Evolutionary conservation across 2,797 vertebrate species (phyloP).

Genomic region (Microctenopoma stevenorrisi): DNA sequence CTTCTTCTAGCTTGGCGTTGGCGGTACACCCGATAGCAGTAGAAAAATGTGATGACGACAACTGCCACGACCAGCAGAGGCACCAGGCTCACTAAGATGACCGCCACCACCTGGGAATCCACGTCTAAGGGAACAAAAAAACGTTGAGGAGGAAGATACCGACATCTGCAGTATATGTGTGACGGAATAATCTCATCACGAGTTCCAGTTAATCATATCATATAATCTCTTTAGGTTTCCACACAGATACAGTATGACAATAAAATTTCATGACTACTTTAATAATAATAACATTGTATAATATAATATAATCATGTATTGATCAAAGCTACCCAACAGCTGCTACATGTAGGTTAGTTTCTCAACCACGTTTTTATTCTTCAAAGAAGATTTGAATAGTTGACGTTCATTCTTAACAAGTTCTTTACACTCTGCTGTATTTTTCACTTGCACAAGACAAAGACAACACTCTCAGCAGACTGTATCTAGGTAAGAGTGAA

Average conservation of each 20-base stretch:
- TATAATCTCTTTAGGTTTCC: too few species aligned
- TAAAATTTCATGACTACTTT: background rate
- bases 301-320: too few species aligned
- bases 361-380: background rate
- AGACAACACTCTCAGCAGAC: conserved; percentile 12
- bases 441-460: background rate
- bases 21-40: conserved; percentile 87
- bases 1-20: conserved; percentile 75
- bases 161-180: background rate
- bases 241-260: background rate
- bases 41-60: conserved; percentile 88
- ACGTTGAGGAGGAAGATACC: background rate
- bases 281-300: too few species aligned
- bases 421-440: background rate
- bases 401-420: background rate
- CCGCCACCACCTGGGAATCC: conserved; percentile 83
- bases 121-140: conserved; percentile 28
- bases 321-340: background rate
- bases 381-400: background rate
- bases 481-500: conserved; percentile 8
- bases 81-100: conserved; percentile 90
- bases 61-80: conserved; percentile 86
- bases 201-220: background rate
- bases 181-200: background rate
- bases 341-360: background rate